These are phyloP conservation scores for Alosa sapidissima DNA, from an alignment of 2,797 vertebrate species.

Conservation along the genomic window DNA sequence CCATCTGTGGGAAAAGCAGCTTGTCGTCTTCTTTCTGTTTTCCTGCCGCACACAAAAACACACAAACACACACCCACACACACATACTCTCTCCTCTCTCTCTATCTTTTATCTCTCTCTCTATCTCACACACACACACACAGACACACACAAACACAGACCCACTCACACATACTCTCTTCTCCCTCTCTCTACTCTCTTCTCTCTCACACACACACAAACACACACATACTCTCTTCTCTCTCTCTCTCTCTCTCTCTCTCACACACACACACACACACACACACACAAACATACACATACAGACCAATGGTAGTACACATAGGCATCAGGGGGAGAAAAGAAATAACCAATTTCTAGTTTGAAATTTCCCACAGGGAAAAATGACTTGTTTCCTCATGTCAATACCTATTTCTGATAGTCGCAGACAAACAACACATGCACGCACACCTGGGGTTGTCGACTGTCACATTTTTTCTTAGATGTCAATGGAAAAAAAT, in stretches of 20 bases:
- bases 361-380: constrained; percentile 70
- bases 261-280: background rate
- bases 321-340: background rate
- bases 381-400: constrained; percentile 45
- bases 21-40: background rate
- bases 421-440: constrained; percentile 54
- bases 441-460: constrained; percentile 38
- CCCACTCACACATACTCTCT: background rate
- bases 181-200: background rate
- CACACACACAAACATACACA: background rate
- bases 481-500: background rate
- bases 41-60: background rate
- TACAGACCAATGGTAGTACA: background rate
- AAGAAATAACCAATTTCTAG: constrained; percentile 54
- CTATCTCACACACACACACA: background rate
- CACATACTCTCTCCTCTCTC: background rate
- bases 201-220: background rate
- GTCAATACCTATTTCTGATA: constrained; percentile 55
- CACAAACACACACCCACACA: background rate
- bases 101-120: background rate
- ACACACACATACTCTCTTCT: background rate
- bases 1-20: background rate
- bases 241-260: background rate
- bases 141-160: background rate
- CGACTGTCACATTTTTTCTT: constrained; percentile 27